Evolutionary conservation across 1,140 invertebrate genomes (phyloP).

Genomic region (Drosophila sucinea): DNA sequence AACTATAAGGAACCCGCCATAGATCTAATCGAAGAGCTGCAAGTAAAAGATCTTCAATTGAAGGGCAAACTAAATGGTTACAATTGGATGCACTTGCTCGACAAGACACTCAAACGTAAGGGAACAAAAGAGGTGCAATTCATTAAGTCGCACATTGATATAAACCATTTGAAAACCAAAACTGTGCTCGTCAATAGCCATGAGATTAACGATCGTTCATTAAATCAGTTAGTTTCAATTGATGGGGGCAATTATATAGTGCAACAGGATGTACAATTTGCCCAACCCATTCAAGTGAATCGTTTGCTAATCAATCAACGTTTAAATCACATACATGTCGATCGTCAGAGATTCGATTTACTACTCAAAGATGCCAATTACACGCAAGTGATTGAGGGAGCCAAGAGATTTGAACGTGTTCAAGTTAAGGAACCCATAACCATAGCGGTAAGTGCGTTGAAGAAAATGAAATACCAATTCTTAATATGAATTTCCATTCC

Average conservation of each 20-base stretch:
- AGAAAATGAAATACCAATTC: background rate
- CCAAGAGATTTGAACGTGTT: conserved; percentile 82
- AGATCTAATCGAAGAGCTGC: conserved; percentile 32
- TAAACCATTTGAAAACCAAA: conserved; percentile 53
- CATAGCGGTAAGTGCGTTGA: conserved; percentile 57
- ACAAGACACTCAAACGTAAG: conserved; percentile 65
- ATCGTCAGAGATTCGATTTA: conserved; percentile 80
- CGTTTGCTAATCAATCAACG: conserved; percentile 74
- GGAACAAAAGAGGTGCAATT: conserved; percentile 53
- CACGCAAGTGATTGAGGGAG: conserved; percentile 80
- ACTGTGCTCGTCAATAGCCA: conserved; percentile 52
- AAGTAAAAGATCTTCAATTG: conserved; percentile 50
- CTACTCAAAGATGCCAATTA: conserved; percentile 73
- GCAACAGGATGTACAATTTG: conserved; percentile 83
- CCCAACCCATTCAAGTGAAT: conserved; percentile 72
- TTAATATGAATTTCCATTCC: background rate
- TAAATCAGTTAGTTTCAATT: conserved; percentile 60
- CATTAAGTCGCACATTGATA: conserved; percentile 48
- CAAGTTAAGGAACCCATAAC: conserved; percentile 80
- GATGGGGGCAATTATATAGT: conserved; percentile 73
- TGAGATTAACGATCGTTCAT: conserved; percentile 55
- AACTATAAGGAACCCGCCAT: conserved; percentile 34
- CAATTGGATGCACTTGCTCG: conserved; percentile 51
- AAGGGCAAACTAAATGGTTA: conserved; percentile 60
- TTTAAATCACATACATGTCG: conserved; percentile 82